A percentile compares a stretch with the other conserved stretches of the same genome.
These are phyloP conservation scores for Dione vanillae DNA, from an alignment of 2,888 invertebrate genomes.

Conservation along the genomic window DNA sequence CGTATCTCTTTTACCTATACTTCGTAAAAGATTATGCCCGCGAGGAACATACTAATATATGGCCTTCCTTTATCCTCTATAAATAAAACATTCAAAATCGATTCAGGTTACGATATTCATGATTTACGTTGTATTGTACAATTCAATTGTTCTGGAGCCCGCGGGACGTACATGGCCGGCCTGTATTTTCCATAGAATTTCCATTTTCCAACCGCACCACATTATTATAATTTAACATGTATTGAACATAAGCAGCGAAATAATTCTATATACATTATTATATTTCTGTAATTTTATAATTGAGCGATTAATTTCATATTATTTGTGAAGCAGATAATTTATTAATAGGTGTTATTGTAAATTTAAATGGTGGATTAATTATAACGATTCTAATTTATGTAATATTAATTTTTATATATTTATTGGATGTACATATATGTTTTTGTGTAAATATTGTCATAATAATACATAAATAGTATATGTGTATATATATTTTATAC, in stretches of 20 bases:
- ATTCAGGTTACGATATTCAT: conserved; percentile 24
- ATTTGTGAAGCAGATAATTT: background rate
- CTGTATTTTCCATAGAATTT: background rate
- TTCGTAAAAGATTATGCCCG: conserved; percentile 17
- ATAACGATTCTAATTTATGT: too few relatives aligned
- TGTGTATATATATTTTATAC: too few relatives aligned
- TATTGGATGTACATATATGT: too few relatives aligned
- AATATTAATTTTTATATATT: too few relatives aligned
- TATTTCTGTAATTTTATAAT: background rate
- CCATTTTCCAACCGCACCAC: background rate
- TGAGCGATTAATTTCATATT: background rate
- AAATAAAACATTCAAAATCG: conserved; percentile 35
- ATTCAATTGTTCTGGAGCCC: conserved; percentile 33
- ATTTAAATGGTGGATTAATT: too few relatives aligned
- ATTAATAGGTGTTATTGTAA: background rate
- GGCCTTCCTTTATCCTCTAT: conserved; percentile 31
- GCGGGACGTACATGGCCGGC: conserved; percentile 25
- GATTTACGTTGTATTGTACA: conserved; percentile 26
- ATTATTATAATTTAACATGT: conserved; percentile 15
- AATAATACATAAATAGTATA: too few relatives aligned
- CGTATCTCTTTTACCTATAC: background rate
- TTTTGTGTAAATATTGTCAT: too few relatives aligned
- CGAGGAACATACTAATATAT: conserved; percentile 30
- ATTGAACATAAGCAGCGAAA: background rate
- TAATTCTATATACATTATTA: background rate